phyloP scores from a whole-genome alignment of 2,797 vertebrate genomes.

The Poeciliopsis turneri region DNA sequence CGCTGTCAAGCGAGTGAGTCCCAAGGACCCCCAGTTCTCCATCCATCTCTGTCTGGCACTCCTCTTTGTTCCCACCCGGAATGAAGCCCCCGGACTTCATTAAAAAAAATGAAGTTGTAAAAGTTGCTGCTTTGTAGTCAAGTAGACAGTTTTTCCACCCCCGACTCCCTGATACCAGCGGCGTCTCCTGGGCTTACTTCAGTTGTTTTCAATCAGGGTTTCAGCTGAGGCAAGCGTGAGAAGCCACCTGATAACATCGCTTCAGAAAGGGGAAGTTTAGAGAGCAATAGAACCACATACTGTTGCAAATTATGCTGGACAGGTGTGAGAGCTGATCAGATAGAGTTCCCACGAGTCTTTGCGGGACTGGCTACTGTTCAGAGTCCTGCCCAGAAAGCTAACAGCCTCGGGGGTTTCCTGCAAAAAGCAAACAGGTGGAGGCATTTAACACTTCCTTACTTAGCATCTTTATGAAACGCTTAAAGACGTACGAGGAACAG shows the following conservation, averaged over 20 bases:
- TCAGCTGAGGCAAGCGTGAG: conserved; percentile 70
- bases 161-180: conserved; percentile 23
- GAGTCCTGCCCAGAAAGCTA: conserved; percentile 17
- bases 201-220: conserved; percentile 68
- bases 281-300: conserved; percentile 37
- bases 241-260: conserved; percentile 74
- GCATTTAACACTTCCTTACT: background rate
- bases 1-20: conserved; percentile 72
- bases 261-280: conserved; percentile 19
- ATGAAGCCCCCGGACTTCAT: conserved; percentile 25
- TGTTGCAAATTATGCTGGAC: conserved; percentile 34
- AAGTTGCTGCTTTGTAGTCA: conserved; percentile 22
- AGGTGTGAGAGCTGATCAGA: conserved; percentile 54
- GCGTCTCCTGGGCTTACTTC: conserved; percentile 51
- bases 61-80: conserved; percentile 4
- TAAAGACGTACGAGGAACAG: background rate
- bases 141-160: conserved; percentile 41
- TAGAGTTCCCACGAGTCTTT: conserved; percentile 51
- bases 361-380: background rate
- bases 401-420: background rate
- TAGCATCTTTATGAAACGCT: conserved; percentile 4
- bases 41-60: conserved; percentile 16
- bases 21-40: conserved; percentile 55
- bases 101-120: conserved; percentile 25
- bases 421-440: conserved; percentile 11